Base-by-base conservation (phyloP, 2,797 vertebrate species). In the Xyrichtys novacula region DNA sequence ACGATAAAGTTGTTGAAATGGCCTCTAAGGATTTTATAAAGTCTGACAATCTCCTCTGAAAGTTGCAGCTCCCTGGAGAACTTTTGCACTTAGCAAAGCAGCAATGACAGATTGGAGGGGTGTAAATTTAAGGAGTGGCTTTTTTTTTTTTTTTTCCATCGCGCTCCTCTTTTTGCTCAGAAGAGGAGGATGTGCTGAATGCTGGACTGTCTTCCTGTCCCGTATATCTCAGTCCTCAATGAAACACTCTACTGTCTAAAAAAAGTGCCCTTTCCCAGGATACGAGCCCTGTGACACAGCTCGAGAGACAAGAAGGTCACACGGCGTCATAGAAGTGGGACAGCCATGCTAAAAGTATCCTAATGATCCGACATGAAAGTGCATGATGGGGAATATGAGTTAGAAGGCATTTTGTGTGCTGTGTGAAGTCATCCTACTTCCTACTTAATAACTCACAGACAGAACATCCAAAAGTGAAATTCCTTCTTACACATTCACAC, bases 231-330 rank as follows among this genome's bases (percentile, higher is more conserved):
- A 72, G 34, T 17, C 29, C 47, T 55, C 31, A 55, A 49, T 81
- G 48, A 81, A 78, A 44, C 78, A 31, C 60, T 40, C 29, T 23
- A 38, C 64, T 78, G 47, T 46, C 62, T 63, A 78, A 81, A 78
- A 62, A 59, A 64, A 20, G 23, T 63, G 64, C 77, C 34, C 55
- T 69, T 54, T 85, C 39, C 82, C 86, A 71, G 64, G 57, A 90
- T 85, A 54, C 39, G 58, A 76, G 76, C 49, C 61, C 66, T 36
- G 46, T 54, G 80, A 69, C 73, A 39, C 52, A 47, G 53, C 8
- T 31, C 43, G 56, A 64, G 60, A 60, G 62, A 75, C 59, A 54
- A 42, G 75, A 85, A 72, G 86, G 85, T 87, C 85, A 89, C 59
- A 36, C 31, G 2, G 50, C n/a, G 47, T 67, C 36, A 79, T 69